Conservation (phyloP, 2,797 vertebrate genomes). For the Pangasius sanitwongsei region DNA sequence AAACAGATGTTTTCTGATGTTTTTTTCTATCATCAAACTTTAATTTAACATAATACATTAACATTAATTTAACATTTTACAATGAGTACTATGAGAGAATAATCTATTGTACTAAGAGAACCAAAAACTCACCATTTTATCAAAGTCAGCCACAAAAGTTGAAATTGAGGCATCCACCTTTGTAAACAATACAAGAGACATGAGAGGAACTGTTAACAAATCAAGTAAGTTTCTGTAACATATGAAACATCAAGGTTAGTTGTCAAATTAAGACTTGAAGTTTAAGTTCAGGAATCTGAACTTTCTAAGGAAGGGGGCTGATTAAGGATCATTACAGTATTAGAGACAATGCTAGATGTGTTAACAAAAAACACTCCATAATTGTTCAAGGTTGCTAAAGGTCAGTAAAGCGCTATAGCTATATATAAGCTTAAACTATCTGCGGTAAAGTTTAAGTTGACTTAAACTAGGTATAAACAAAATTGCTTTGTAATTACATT, state of each 20-base stretch:
- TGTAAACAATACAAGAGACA: conserved; percentile 24
- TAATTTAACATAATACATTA: neutral
- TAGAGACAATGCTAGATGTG: conserved; percentile 16
- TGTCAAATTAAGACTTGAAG: neutral
- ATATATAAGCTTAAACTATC: neutral
- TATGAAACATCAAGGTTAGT: conserved; percentile 24
- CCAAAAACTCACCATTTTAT: conserved; percentile 74
- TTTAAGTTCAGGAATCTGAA: conserved; percentile 25
- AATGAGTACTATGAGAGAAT: neutral
- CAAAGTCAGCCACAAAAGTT: conserved; percentile 73
- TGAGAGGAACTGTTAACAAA: conserved; percentile 22
- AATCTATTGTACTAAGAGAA: neutral
- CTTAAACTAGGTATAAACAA: neutral
- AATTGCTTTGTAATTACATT: neutral
- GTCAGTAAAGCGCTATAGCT: neutral
- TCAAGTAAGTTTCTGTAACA: conserved; percentile 16
- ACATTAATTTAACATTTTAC: neutral
- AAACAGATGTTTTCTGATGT: neutral
- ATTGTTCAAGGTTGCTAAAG: neutral
- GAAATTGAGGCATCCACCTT: conserved; percentile 66
- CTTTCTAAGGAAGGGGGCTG: conserved; percentile 45
- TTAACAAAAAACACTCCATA: neutral
- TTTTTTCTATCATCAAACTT: neutral
- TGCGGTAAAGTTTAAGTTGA: neutral
- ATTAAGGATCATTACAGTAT: conserved; percentile 35